Evolutionary conservation across 2,797 vertebrate genomes (phyloP).

Genomic region (Ptychobarbus kaznakovi): DNA sequence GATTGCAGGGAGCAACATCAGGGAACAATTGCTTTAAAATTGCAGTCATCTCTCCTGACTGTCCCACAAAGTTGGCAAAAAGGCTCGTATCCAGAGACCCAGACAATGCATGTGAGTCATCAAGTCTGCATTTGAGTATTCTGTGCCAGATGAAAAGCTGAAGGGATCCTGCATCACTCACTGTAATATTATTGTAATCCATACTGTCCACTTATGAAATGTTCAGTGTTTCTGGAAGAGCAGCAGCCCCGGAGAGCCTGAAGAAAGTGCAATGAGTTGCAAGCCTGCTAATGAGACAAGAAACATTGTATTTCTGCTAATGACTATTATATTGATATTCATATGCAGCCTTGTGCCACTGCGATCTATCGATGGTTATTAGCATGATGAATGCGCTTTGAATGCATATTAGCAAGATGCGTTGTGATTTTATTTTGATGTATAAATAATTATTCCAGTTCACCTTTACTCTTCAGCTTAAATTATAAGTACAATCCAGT

Average conservation of each 20-base stretch:
- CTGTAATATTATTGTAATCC: slow-evolving; percentile 6
- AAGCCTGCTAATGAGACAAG: slow-evolving; percentile 3
- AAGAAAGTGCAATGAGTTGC: background rate
- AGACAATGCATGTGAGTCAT: slow-evolving; percentile 15
- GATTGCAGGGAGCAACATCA: slow-evolving; percentile 5
- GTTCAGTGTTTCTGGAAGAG: background rate
- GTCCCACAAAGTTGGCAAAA: slow-evolving; percentile 20
- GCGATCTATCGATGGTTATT: background rate
- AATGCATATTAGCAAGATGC: background rate
- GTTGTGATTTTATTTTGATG: background rate
- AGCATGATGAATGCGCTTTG: background rate
- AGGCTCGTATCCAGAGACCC: slow-evolving; percentile 3
- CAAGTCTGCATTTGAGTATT: background rate
- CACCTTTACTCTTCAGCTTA: background rate
- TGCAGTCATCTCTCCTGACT: slow-evolving; percentile 21
- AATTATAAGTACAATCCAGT: background rate
- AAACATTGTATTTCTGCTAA: slow-evolving; percentile 13
- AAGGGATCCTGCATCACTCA: background rate
- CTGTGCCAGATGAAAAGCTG: background rate
- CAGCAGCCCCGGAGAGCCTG: background rate
- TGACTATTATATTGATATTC: slow-evolving; percentile 30
- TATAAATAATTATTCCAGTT: background rate
- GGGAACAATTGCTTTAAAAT: slow-evolving; percentile 26
- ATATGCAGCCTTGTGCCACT: background rate
- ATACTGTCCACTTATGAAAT: background rate